Conservation (phyloP, 2,888 invertebrate genomes). For the Seira musarum region DNA sequence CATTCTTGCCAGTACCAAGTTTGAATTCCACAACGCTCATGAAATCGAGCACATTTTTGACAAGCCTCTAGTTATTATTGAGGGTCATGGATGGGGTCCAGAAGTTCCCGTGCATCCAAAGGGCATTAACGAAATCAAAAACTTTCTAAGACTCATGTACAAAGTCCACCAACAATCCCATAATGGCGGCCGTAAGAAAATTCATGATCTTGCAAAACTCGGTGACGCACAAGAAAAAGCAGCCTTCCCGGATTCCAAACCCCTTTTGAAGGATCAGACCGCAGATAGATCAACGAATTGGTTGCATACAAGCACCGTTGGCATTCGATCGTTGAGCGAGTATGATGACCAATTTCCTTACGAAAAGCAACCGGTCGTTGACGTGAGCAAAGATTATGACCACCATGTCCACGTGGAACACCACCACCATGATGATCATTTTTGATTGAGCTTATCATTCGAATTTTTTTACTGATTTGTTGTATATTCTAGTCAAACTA, state of each 20-base stretch:
- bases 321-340: slow-evolving; percentile 45
- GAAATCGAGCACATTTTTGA: slow-evolving; percentile 50
- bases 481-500: slow-evolving; percentile 6
- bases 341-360: slow-evolving; percentile 49
- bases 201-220: slow-evolving; percentile 28
- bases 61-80: slow-evolving; percentile 41
- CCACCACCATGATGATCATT: neutral
- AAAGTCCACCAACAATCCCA: slow-evolving; percentile 46
- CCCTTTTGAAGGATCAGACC: slow-evolving; percentile 33
- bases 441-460: slow-evolving; percentile 25
- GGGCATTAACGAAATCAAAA: slow-evolving; percentile 49
- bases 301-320: slow-evolving; percentile 50
- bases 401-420: neutral
- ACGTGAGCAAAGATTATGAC: slow-evolving; percentile 37
- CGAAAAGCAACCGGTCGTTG: slow-evolving; percentile 36
- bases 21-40: slow-evolving; percentile 47
- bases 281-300: slow-evolving; percentile 40
- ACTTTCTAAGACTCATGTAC: slow-evolving; percentile 48
- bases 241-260: slow-evolving; percentile 37
- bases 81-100: slow-evolving; percentile 22
- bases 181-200: slow-evolving; percentile 29
- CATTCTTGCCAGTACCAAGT: slow-evolving; percentile 53
- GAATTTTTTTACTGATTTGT: neutral
- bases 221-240: slow-evolving; percentile 21
- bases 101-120: slow-evolving; percentile 39